These are phyloP conservation scores for Malurus melanocephalus DNA, from an alignment of 2,113 vertebrate species.

Conservation along the genomic window DNA sequence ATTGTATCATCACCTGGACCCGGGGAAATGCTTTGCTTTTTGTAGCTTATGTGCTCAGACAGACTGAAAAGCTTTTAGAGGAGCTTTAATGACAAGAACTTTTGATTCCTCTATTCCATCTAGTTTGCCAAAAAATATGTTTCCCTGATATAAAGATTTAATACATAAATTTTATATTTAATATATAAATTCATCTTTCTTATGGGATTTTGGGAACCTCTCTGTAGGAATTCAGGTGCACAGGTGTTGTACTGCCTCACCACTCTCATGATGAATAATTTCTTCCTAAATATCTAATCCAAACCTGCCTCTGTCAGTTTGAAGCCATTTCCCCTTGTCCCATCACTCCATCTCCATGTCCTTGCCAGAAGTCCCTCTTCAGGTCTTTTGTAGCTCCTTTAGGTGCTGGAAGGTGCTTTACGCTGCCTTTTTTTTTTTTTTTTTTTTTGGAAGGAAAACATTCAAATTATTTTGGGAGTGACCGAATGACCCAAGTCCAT, in stretches of 20 bases:
- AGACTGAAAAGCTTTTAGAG: not conserved
- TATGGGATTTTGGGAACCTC: not conserved
- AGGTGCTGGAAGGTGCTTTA: not conserved
- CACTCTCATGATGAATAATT: not conserved
- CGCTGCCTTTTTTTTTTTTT: not conserved
- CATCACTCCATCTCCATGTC: not conserved
- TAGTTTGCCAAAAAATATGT: not conserved
- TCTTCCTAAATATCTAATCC: not conserved
- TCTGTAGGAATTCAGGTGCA: not conserved
- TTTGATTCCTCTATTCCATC: not conserved
- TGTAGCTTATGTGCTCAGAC: not conserved
- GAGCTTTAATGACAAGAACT: not conserved
- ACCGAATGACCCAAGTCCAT: slow-evolving; percentile 54
- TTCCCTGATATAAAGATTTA: not conserved
- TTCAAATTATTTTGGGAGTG: slow-evolving; percentile 49
- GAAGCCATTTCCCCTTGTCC: not conserved
- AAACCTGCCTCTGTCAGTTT: not conserved
- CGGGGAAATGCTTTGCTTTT: not conserved
- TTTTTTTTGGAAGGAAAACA: slow-evolving; percentile 33
- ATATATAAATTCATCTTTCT: not conserved
- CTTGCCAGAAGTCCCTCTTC: not conserved
- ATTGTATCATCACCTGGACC: not conserved
- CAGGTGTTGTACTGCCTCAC: not conserved
- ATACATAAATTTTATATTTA: not conserved
- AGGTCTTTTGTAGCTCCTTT: not conserved